Percentiles rank a stretch among this genome's conserved stretches.
Evolutionary conservation across 2,113 vertebrate species (phyloP).

Genomic region (Oplegnathus fasciatus): DNA sequence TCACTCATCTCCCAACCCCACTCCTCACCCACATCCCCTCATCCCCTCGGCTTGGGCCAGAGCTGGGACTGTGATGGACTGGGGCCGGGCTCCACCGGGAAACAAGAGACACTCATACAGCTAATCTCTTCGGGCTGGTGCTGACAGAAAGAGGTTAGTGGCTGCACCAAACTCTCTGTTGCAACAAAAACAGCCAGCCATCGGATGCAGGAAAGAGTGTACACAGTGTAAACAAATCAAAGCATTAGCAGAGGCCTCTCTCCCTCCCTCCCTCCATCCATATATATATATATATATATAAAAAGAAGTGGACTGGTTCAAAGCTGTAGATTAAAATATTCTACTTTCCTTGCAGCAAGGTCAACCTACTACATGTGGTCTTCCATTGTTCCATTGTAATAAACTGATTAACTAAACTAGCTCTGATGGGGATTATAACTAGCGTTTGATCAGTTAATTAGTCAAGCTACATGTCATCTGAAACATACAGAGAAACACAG

Average conservation of each 20-base stretch:
- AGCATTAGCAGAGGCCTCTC: slow-evolving; percentile 41
- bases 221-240: slow-evolving; percentile 68
- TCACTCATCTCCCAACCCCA: slow-evolving; percentile 31
- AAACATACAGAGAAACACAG: slow-evolving; percentile 24
- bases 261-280: no score
- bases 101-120: slow-evolving; percentile 82
- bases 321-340: slow-evolving; percentile 55
- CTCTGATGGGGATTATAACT: slow-evolving; percentile 70
- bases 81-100: slow-evolving; percentile 76
- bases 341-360: slow-evolving; percentile 58
- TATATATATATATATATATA: slow-evolving; percentile 2
- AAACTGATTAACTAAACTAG: slow-evolving; percentile 70
- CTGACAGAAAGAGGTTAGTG: slow-evolving; percentile 87
- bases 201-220: not conserved
- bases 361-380: slow-evolving; percentile 61
- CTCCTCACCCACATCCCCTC: slow-evolving; percentile 51
- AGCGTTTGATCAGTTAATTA: slow-evolving; percentile 78
- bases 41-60: slow-evolving; percentile 70
- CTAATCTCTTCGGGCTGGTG: slow-evolving; percentile 84
- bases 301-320: slow-evolving; percentile 38
- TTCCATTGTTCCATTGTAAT: slow-evolving; percentile 52
- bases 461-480: slow-evolving; percentile 56
- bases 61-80: slow-evolving; percentile 79
- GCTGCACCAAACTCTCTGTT: slow-evolving; percentile 69
- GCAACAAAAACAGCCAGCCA: slow-evolving; percentile 57